Conservation (phyloP, 2,888 invertebrate species). For the Apomyelois bistriatella region DNA sequence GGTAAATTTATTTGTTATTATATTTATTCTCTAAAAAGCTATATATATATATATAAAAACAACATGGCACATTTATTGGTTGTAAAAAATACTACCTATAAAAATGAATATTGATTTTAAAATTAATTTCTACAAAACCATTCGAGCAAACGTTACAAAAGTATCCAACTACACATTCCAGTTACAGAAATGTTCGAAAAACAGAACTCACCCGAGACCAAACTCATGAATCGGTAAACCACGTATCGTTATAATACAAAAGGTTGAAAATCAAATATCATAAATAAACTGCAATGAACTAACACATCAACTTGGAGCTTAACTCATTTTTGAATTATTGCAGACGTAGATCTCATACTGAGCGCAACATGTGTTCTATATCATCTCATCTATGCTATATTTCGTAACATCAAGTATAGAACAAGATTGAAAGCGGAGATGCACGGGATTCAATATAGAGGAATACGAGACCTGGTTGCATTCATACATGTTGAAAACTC, state of each 20-base stretch:
- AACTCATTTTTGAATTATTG: constrained; percentile 69
- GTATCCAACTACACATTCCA: background rate
- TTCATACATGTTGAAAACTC: constrained; percentile 69
- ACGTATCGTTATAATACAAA: constrained; percentile 35
- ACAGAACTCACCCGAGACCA: constrained; percentile 8
- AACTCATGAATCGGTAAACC: constrained; percentile 12
- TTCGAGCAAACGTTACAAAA: background rate
- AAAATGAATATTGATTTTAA: background rate
- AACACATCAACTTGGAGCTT: constrained; percentile 48
- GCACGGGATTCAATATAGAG: constrained; percentile 66
- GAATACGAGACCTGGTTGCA: constrained; percentile 61
- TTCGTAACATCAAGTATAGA: constrained; percentile 53
- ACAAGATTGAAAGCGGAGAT: constrained; percentile 67
- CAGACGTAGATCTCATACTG: constrained; percentile 52
- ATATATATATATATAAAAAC: too few species aligned
- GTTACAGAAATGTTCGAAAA: constrained; percentile 1
- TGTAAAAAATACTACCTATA: too few species aligned
- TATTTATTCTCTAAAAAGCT: too few species aligned
- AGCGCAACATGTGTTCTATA: constrained; percentile 69
- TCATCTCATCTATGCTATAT: constrained; percentile 57
- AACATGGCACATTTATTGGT: too few species aligned
- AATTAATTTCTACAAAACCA: background rate
- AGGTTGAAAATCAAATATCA: constrained; percentile 44
- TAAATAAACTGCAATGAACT: constrained; percentile 56
- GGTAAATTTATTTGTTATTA: too few species aligned